Evolutionary conservation across 30 jellyfish, hydroid and myxozoan species (phyloP).

Genomic region (Hydra vulgaris): DNA sequence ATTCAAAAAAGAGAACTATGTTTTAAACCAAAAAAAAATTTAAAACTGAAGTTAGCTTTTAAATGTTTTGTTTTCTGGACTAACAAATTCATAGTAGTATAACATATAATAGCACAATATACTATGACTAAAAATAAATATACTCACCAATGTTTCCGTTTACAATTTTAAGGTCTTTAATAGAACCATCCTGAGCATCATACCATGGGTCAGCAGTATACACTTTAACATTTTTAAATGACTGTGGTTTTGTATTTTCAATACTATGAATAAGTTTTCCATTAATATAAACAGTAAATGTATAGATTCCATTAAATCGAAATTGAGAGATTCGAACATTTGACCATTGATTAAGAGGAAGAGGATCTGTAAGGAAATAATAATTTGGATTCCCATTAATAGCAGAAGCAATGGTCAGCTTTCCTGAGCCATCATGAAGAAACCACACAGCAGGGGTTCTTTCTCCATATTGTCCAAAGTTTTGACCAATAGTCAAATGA

Average conservation of each 20-base stretch:
- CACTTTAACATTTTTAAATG: background rate
- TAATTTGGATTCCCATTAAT: background rate
- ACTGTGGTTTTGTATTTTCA: background rate
- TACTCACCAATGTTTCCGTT: no score
- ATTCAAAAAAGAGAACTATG: no score
- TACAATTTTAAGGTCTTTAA: background rate
- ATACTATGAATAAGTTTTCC: background rate
- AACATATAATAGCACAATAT: no score
- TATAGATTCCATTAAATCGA: background rate
- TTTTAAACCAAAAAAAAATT: no score
- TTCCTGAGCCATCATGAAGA: background rate
- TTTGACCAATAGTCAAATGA: background rate
- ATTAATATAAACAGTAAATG: background rate
- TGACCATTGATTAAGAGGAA: background rate
- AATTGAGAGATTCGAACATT: background rate
- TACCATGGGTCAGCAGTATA: constrained; percentile 1
- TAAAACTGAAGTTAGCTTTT: no score
- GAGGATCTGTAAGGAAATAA: background rate
- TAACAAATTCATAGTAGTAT: no score
- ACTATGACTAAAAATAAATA: no score
- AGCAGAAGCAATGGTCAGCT: background rate
- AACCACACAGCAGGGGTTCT: background rate
- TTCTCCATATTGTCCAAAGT: background rate
- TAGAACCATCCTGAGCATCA: background rate
- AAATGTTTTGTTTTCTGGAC: no score